Percentiles rank a stretch among this genome's conserved stretches.
These are phyloP conservation scores for Macrophya annulata DNA, from an alignment of 2,888 invertebrate genomes.

Conservation along the genomic window DNA sequence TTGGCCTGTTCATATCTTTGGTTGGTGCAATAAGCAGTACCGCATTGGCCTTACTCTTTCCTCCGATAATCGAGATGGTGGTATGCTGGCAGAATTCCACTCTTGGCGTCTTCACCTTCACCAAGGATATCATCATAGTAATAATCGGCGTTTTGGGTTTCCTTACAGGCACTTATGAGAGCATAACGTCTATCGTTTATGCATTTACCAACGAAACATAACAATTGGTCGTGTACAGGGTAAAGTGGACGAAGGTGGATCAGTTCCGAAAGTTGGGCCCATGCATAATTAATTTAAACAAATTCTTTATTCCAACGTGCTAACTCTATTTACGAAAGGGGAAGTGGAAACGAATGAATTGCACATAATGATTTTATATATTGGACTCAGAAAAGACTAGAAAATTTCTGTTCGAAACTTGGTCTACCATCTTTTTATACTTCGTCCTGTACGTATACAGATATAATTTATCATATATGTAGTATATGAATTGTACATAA, in stretches of 20 bases:
- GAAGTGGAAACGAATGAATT: background rate
- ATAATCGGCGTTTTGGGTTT: slow-evolving; percentile 87
- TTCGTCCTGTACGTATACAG: background rate
- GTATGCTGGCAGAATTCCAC: slow-evolving; percentile 84
- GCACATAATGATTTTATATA: background rate
- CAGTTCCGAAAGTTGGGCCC: background rate
- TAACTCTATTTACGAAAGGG: background rate
- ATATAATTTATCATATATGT: background rate
- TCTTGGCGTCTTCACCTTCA: slow-evolving; percentile 76
- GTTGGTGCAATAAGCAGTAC: slow-evolving; percentile 96
- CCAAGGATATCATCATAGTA: slow-evolving; percentile 86
- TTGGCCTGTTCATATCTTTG: slow-evolving; percentile 93
- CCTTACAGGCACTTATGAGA: slow-evolving; percentile 88
- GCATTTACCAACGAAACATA: slow-evolving; percentile 77
- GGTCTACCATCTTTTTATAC: background rate
- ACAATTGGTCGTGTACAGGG: background rate
- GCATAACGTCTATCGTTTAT: slow-evolving; percentile 83
- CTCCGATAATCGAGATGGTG: slow-evolving; percentile 92
- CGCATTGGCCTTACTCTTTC: slow-evolving; percentile 92
- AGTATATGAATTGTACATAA: slow-evolving; percentile 10
- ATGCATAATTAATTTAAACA: background rate
- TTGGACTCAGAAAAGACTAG: background rate
- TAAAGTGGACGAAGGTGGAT: background rate
- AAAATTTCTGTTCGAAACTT: no score
- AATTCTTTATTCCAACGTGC: background rate